Percentiles rank a stretch among this genome's conserved stretches.
phyloP scores from a whole-genome alignment of 2,888 invertebrate species.

The Diploptera punctata region DNA sequence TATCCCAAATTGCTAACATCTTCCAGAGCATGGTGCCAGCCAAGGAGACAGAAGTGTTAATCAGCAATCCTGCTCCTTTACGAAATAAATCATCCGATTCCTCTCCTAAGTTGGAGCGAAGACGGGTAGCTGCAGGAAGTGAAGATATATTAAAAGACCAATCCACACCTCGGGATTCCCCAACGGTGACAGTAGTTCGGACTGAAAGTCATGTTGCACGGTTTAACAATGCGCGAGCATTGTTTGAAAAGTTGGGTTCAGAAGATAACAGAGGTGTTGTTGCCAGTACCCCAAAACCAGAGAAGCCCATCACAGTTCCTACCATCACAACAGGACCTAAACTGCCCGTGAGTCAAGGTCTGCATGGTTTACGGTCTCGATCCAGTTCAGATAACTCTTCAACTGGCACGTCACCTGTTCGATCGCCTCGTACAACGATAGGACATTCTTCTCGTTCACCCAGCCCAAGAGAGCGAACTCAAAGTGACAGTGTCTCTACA shows the following conservation, averaged over 20 bases:
- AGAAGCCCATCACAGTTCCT: slow-evolving; percentile 11
- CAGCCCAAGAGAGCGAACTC: slow-evolving; percentile 51
- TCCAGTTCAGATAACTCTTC: slow-evolving; percentile 36
- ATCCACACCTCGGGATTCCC: slow-evolving; percentile 31
- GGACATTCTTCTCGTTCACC: slow-evolving; percentile 49
- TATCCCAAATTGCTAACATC: slow-evolving; percentile 90
- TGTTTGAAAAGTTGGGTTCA: slow-evolving; percentile 88
- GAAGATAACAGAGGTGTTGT: slow-evolving; percentile 53
- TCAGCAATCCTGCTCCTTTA: slow-evolving; percentile 41
- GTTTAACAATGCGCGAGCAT: slow-evolving; percentile 89
- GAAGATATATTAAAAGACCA: slow-evolving; percentile 16
- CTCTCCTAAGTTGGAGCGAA: slow-evolving; percentile 37
- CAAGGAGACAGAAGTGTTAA: slow-evolving; percentile 48
- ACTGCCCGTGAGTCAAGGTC: slow-evolving; percentile 10
- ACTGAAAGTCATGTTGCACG: slow-evolving; percentile 90
- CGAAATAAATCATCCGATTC: slow-evolving; percentile 31
- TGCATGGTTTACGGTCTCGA: slow-evolving; percentile 25
- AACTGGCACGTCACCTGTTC: slow-evolving; percentile 49
- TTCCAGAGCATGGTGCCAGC: slow-evolving; percentile 72
- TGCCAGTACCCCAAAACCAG: neutral
- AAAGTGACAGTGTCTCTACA: slow-evolving; percentile 2
- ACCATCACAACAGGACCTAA: neutral
- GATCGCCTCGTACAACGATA: slow-evolving; percentile 51
- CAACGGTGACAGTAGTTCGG: slow-evolving; percentile 73
- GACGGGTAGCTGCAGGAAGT: slow-evolving; percentile 26